These are phyloP conservation scores for Eupithecia tripunctaria DNA, from an alignment of 2,888 invertebrate species.

Conservation along the genomic window DNA sequence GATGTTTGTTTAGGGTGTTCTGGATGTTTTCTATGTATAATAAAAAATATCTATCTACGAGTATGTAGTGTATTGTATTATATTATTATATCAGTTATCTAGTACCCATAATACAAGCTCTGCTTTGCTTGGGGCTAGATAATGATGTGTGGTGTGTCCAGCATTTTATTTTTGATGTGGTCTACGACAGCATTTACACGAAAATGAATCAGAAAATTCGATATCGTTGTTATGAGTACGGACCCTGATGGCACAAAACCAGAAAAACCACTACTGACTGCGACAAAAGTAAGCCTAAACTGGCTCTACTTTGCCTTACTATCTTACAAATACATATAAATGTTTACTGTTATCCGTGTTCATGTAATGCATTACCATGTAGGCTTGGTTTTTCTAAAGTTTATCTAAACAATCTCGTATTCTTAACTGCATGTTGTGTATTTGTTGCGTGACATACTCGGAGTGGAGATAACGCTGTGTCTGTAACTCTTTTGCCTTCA, in stretches of 20 bases:
- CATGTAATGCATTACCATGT: conserved; percentile 51
- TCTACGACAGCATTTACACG: background rate
- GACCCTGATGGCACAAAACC: background rate
- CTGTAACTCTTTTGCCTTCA: background rate
- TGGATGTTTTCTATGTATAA: too few relatives aligned
- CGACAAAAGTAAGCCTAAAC: background rate
- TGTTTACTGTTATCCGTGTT: conserved; percentile 32
- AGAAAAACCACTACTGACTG: background rate
- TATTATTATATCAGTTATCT: too few relatives aligned
- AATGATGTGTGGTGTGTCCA: too few relatives aligned
- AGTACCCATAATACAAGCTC: too few relatives aligned
- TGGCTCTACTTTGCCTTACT: background rate
- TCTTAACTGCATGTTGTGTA: conserved; percentile 29
- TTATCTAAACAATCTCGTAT: conserved; percentile 7
- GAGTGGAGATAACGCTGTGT: conserved; percentile 6
- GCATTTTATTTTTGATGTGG: background rate
- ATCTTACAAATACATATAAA: background rate
- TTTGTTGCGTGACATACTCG: conserved; percentile 6
- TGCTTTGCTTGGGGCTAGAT: too few relatives aligned
- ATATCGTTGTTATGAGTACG: background rate
- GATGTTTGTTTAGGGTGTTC: too few relatives aligned
- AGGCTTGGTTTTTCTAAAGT: conserved; percentile 60
- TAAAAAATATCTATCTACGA: too few relatives aligned
- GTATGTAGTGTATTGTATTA: too few relatives aligned
- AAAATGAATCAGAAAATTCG: background rate